Percentiles rank a stretch among this genome's conserved stretches.
These are phyloP conservation scores for Theretra japonica DNA, from an alignment of 2,888 invertebrate species.

Conservation along the genomic window DNA sequence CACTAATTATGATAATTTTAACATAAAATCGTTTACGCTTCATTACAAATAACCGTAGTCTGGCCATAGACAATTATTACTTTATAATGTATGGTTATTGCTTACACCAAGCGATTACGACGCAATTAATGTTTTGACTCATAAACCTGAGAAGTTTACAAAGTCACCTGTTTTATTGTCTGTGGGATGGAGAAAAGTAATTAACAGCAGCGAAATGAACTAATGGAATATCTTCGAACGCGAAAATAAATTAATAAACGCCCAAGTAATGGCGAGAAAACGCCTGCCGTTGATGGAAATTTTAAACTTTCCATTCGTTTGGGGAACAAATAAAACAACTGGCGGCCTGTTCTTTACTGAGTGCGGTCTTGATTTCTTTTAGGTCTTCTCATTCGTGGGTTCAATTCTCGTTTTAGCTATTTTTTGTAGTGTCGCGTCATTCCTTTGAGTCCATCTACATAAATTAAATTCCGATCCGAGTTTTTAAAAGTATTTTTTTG, in stretches of 20 bases:
- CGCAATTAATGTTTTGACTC: conserved; percentile 1
- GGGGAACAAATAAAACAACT: not conserved
- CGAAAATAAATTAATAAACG: conserved; percentile 19
- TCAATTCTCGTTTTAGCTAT: too few relatives aligned
- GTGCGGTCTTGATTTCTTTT: not conserved
- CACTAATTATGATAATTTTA: too few relatives aligned
- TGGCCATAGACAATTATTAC: not conserved
- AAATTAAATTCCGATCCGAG: too few relatives aligned
- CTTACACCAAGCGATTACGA: not conserved
- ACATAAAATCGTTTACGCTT: too few relatives aligned
- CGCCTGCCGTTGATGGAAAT: conserved; percentile 12
- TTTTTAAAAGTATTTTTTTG: too few relatives aligned
- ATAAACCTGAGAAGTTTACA: conserved; percentile 6
- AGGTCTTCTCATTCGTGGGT: too few relatives aligned
- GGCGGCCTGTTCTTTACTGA: not conserved
- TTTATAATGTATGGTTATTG: too few relatives aligned
- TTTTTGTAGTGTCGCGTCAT: too few relatives aligned
- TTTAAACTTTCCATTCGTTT: conserved; percentile 18
- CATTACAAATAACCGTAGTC: too few relatives aligned
- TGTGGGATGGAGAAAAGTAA: conserved; percentile 29
- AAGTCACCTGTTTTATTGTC: conserved; percentile 43
- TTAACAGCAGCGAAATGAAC: conserved; percentile 35
- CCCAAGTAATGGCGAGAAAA: conserved; percentile 4
- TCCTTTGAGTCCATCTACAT: too few relatives aligned
- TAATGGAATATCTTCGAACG: conserved; percentile 36